A percentile compares a stretch with the other conserved stretches of the same genome.
Evolutionary conservation across 2,113 vertebrate genomes (phyloP).

Genomic region (Megaptera novaeangliae): DNA sequence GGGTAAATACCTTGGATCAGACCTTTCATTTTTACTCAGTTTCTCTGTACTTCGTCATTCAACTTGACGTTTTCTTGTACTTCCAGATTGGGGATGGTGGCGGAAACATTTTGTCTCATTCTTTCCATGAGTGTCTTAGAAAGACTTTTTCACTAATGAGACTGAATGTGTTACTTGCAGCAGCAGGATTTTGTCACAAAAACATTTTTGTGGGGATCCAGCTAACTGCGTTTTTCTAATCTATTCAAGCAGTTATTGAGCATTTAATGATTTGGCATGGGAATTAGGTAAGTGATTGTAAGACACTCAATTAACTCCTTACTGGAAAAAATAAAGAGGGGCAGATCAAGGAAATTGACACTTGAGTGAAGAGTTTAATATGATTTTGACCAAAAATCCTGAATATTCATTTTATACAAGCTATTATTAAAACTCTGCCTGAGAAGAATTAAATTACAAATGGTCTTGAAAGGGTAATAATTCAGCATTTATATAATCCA

Average conservation of each 20-base stretch:
- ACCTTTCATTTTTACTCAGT: background rate
- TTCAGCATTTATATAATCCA: conserved; percentile 31
- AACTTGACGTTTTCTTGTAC: background rate
- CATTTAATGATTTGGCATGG: conserved; percentile 32
- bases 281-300: conserved; percentile 42
- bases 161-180: conserved; percentile 14
- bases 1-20: background rate
- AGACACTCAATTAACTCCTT: conserved; percentile 53
- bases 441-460: conserved; percentile 45
- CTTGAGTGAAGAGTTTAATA: conserved; percentile 51
- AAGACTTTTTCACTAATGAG: background rate
- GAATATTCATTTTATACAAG: conserved; percentile 41
- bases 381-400: conserved; percentile 36
- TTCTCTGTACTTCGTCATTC: background rate
- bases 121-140: conserved; percentile 7
- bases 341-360: conserved; percentile 44
- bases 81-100: background rate
- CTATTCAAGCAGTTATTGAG: conserved; percentile 22
- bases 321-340: conserved; percentile 24
- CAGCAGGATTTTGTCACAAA: conserved; percentile 37
- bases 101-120: background rate
- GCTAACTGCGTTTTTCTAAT: conserved; percentile 23
- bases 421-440: conserved; percentile 28
- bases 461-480: conserved; percentile 6
- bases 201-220: background rate